Evolutionary conservation across 35 echinoderm and acorn worm species (phyloP).

Genomic region (Anneissia japonica): DNA sequence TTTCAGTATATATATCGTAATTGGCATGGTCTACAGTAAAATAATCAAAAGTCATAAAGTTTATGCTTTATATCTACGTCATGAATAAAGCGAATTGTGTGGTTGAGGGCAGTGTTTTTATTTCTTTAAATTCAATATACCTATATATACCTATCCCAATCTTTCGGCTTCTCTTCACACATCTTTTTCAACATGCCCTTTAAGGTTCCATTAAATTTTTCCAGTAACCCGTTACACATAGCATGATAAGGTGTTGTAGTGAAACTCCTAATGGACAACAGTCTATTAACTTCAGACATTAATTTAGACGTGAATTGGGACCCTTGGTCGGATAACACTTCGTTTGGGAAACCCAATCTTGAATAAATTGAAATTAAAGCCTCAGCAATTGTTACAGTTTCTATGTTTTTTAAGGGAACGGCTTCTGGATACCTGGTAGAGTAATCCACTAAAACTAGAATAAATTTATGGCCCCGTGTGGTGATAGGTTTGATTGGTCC

Average conservation of each 20-base stretch:
- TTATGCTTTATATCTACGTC: no score
- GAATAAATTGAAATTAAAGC: constrained; percentile 27
- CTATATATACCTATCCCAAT: no score
- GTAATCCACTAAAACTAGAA: constrained; percentile 49
- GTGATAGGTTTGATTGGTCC: constrained; percentile 46
- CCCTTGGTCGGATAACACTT: constrained; percentile 42
- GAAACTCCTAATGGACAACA: constrained; percentile 43
- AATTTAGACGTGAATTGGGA: constrained; percentile 47
- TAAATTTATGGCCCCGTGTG: constrained; percentile 25
- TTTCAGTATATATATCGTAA: no score
- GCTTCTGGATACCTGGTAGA: constrained; percentile 59
- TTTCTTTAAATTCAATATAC: no score
- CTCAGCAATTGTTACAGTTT: constrained; percentile 39
- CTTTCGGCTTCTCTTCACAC: no score
- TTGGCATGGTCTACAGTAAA: no score
- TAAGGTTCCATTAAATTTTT: no score
- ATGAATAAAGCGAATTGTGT: no score
- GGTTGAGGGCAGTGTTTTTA: no score
- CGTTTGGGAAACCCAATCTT: constrained; percentile 31
- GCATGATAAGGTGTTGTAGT: constrained; percentile 64
- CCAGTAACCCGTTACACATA: no score
- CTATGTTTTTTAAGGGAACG: constrained; percentile 21
- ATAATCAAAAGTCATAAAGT: no score
- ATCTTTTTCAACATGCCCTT: no score
- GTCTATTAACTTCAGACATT: constrained; percentile 52